Conservation (phyloP, 2,113 vertebrate species). For the Aldabrachelys gigantea region DNA sequence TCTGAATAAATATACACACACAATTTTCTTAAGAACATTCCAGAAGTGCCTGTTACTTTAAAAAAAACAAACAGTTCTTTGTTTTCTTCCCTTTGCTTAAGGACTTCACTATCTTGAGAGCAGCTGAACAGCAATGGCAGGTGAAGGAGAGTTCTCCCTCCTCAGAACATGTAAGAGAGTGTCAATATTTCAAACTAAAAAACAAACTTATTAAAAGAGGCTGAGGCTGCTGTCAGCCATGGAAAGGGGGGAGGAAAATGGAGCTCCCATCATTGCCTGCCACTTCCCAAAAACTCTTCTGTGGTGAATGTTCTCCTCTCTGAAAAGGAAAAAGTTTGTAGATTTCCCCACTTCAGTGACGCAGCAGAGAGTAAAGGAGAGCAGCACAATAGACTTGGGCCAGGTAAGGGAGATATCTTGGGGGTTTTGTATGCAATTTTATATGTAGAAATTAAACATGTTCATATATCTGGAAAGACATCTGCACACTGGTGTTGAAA, state of each 20-base stretch:
- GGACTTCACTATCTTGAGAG: not conserved
- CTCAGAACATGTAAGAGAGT: not conserved
- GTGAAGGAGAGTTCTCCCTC: not conserved
- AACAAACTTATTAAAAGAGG: not conserved
- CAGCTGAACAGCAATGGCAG: not conserved
- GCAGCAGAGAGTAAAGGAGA: conserved; percentile 58
- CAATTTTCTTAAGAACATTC: not conserved
- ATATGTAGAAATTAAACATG: conserved; percentile 60
- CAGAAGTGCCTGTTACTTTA: not conserved
- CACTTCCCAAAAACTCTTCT: not conserved
- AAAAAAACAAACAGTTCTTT: not conserved
- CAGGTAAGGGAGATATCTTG: not conserved
- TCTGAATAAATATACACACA: not conserved
- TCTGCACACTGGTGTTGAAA: conserved; percentile 36
- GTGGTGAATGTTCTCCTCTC: conserved; percentile 7
- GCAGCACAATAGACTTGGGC: conserved; percentile 53
- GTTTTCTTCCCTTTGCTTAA: not conserved
- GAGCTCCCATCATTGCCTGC: not conserved
- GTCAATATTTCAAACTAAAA: not conserved
- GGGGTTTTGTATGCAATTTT: conserved; percentile 50
- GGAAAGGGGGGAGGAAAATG: accelerated
- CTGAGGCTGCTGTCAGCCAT: not conserved
- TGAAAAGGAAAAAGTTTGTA: conserved; percentile 29
- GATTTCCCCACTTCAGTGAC: conserved; percentile 22
- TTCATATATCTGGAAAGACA: conserved; percentile 65